A percentile compares a stretch with the other conserved stretches of the same genome.
Evolutionary conservation across 2,888 invertebrate genomes (phyloP).

Genomic region (Gonocerus acuteangulatus): DNA sequence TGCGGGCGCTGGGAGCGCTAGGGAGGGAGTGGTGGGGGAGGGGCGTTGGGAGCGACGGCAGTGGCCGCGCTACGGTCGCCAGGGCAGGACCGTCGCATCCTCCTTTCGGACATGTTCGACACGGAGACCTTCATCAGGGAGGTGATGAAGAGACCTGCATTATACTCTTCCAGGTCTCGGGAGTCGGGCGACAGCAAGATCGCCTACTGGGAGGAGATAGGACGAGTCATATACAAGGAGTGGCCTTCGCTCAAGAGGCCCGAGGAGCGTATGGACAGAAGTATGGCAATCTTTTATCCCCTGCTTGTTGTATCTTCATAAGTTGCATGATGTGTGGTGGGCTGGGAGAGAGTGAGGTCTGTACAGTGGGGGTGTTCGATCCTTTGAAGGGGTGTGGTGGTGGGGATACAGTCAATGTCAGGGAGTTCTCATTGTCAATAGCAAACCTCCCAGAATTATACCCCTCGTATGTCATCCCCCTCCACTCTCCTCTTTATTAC

Average conservation of each 20-base stretch:
- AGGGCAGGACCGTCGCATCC: neutral
- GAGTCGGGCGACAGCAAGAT: conserved; percentile 22
- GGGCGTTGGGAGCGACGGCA: neutral
- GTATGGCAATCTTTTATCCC: neutral
- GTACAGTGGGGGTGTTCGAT: too few species aligned
- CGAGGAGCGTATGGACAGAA: conserved; percentile 13
- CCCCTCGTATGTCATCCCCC: too few species aligned
- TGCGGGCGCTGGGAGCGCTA: neutral
- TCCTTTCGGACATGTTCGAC: conserved; percentile 27
- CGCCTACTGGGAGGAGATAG: conserved; percentile 32
- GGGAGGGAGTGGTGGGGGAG: neutral
- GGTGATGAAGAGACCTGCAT: conserved; percentile 29
- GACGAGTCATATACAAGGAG: conserved; percentile 30
- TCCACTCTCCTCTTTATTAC: too few species aligned
- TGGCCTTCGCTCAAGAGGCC: conserved; percentile 16
- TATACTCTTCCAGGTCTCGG: conserved; percentile 30
- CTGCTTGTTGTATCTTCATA: too few species aligned
- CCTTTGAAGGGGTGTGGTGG: too few species aligned
- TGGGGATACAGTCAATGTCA: too few species aligned
- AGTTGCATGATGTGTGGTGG: too few species aligned
- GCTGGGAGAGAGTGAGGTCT: too few species aligned
- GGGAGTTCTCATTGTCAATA: too few species aligned
- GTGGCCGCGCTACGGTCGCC: neutral
- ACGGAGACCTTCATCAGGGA: conserved; percentile 34
- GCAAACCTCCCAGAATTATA: too few species aligned